phyloP scores from a whole-genome alignment of 2,797 vertebrate species.

The Echiichthys vipera region DNA sequence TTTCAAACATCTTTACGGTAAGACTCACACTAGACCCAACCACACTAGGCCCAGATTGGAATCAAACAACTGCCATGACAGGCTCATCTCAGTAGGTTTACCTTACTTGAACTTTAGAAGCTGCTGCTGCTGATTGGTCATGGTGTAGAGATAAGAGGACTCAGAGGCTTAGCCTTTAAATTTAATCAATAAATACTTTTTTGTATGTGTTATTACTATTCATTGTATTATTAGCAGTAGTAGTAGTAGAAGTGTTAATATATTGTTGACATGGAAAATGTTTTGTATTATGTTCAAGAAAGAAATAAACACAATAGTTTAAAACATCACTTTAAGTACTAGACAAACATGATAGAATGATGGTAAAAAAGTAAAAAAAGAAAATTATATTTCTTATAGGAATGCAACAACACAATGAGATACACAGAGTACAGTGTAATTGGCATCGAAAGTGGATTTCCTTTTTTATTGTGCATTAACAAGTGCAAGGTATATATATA shows the following conservation, averaged over 20 bases:
- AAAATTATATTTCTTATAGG: background rate
- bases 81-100: slow-evolving; percentile 2
- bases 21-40: background rate
- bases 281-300: background rate
- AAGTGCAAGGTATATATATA: too few species aligned
- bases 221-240: background rate
- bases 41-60: background rate
- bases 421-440: background rate
- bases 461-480: background rate
- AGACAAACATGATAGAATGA: background rate
- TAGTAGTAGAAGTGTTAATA: background rate
- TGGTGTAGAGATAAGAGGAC: background rate
- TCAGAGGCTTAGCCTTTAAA: background rate
- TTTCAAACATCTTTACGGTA: background rate
- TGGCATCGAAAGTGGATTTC: background rate
- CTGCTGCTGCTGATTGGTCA: background rate
- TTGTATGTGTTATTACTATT: background rate
- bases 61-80: background rate
- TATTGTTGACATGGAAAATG: background rate
- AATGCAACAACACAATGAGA: background rate
- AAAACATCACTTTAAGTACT: background rate
- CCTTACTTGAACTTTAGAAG: slow-evolving; percentile 12
- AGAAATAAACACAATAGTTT: too few species aligned
- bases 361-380: too few species aligned
- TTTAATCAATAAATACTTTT: background rate